These are phyloP conservation scores for Rhynchopsitta pachyrhyncha DNA, from an alignment of 2,113 vertebrate genomes.

Conservation along the genomic window DNA sequence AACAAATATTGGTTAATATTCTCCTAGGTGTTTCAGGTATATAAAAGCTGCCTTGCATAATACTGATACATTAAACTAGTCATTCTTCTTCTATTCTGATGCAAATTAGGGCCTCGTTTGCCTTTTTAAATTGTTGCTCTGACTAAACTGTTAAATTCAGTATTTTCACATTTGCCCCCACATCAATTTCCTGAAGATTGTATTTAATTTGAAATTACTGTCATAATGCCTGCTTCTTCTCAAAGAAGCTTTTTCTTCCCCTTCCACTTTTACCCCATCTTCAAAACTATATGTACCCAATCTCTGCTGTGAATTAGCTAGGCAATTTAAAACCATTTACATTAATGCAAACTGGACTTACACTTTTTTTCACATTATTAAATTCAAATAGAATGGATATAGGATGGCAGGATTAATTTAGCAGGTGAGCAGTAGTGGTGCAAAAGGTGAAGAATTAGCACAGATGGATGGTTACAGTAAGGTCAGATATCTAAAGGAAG, in stretches of 20 bases:
- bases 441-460: not conserved
- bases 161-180: not conserved
- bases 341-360: not conserved
- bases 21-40: not conserved
- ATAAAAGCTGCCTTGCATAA: not conserved
- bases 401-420: not conserved
- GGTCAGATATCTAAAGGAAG: not conserved
- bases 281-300: not conserved
- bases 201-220: not conserved
- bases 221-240: not conserved
- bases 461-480: not conserved
- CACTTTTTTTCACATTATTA: not conserved
- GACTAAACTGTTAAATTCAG: not conserved
- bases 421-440: not conserved
- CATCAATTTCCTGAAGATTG: not conserved
- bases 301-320: not conserved
- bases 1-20: not conserved
- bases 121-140: not conserved
- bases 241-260: not conserved
- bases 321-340: not conserved
- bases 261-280: not conserved
- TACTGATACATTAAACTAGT: not conserved
- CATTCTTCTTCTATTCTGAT: not conserved
- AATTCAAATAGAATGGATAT: not conserved
- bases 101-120: not conserved